These are phyloP conservation scores for Coracias cyanogaster DNA, from an alignment of 2,797 vertebrate species.

Conservation along the genomic window DNA sequence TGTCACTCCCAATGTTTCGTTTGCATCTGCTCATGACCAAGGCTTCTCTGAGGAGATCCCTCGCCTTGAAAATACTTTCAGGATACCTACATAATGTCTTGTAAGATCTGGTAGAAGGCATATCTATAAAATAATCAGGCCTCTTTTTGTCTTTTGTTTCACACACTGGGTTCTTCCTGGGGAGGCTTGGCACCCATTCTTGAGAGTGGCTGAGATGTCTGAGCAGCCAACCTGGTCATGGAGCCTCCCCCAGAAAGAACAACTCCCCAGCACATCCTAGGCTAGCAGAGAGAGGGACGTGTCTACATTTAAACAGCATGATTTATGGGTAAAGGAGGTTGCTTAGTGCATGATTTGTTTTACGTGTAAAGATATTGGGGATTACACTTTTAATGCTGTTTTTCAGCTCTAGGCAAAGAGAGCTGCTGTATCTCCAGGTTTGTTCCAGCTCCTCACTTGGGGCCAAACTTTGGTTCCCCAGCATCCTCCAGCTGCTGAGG, in stretches of 20 bases:
- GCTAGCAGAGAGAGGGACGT: not conserved
- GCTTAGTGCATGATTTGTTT: not conserved
- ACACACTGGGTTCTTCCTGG: not conserved
- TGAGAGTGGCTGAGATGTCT: not conserved
- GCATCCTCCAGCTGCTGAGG: not conserved
- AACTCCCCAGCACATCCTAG: not conserved
- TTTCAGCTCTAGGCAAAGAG: not conserved
- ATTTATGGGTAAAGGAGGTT: not conserved
- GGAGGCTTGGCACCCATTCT: rapidly evolving
- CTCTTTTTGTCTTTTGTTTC: not conserved
- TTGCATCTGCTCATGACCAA: not conserved
- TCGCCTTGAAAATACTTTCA: not conserved
- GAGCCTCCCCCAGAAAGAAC: not conserved
- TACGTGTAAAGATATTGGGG: not conserved
- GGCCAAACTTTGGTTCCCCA: not conserved
- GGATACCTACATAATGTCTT: not conserved
- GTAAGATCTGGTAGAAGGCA: not conserved
- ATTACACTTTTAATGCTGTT: not conserved
- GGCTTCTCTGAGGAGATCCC: not conserved
- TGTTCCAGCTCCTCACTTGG: not conserved
- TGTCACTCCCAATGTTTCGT: not conserved
- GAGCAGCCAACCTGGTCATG: not conserved
- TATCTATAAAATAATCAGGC: not conserved
- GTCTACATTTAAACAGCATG: not conserved
- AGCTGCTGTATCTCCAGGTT: not conserved